Percentiles rank a stretch among this genome's conserved stretches.
Evolutionary conservation across 2,113 vertebrate genomes (phyloP).

Genomic region (Ivindomyrus marchei): DNA sequence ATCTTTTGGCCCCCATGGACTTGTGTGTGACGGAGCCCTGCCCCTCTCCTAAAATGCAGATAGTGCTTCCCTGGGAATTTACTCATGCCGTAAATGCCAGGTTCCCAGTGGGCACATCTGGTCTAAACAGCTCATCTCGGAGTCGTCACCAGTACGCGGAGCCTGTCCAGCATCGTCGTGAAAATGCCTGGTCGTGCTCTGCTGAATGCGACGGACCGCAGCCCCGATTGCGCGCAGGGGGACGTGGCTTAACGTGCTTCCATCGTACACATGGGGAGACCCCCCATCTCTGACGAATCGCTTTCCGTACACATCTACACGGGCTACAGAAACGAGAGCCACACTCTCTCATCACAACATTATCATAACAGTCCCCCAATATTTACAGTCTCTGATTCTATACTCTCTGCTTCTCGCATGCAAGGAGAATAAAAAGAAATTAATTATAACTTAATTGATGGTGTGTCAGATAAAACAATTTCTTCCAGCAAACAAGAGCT

Average conservation of each 20-base stretch:
- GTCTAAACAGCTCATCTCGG: constrained; percentile 58
- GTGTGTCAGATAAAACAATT: constrained; percentile 28
- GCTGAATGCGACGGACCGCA: background rate
- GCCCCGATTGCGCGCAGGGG: background rate
- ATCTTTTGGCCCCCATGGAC: constrained; percentile 37
- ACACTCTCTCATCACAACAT: background rate
- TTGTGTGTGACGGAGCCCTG: constrained; percentile 20
- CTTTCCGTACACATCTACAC: background rate
- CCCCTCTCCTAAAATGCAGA: constrained; percentile 3
- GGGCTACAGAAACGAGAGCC: background rate
- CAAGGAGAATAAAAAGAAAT: background rate
- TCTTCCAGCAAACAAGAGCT: constrained; percentile 21
- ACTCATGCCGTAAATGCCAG: constrained; percentile 62
- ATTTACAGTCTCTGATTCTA: background rate
- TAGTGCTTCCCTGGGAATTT: constrained; percentile 52
- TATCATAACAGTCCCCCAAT: background rate
- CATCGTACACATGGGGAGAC: background rate
- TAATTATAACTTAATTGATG: constrained; percentile 26
- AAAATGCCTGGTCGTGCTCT: constrained; percentile 19
- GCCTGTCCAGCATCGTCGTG: constrained; percentile 26
- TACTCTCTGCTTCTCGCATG: background rate
- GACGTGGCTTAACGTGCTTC: background rate
- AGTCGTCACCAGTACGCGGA: constrained; percentile 38
- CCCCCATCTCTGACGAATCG: background rate
- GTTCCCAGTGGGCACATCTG: constrained; percentile 49